phyloP scores from a whole-genome alignment of 2,888 invertebrate genomes.

The Orthosia cruda region DNA sequence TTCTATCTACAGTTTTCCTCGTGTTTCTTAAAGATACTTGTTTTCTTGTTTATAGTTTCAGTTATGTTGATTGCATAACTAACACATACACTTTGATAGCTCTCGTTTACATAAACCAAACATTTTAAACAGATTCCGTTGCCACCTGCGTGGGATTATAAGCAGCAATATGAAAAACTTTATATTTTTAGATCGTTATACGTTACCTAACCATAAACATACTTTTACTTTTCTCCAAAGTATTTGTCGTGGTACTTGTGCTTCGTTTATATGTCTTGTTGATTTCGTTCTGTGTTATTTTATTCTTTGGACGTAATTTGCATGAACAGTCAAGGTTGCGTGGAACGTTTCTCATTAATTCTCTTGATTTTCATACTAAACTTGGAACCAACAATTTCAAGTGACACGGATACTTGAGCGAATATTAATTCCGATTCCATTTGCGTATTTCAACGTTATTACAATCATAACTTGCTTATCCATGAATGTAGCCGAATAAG shows the following conservation, averaged over 20 bases:
- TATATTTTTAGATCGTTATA: slow-evolving; percentile 4
- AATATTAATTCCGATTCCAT: slow-evolving; percentile 29
- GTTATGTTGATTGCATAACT: slow-evolving; percentile 10
- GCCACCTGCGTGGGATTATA: slow-evolving; percentile 24
- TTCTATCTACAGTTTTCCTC: slow-evolving; percentile 4
- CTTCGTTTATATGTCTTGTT: slow-evolving; percentile 17
- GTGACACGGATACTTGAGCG: slow-evolving; percentile 26
- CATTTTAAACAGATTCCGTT: slow-evolving; percentile 6
- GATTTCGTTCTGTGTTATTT: slow-evolving; percentile 19
- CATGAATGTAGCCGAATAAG: slow-evolving; percentile 1
- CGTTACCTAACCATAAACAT: slow-evolving; percentile 24
- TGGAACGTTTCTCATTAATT: slow-evolving; percentile 41
- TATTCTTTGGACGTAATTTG: slow-evolving; percentile 44
- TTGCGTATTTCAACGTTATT: slow-evolving; percentile 26
- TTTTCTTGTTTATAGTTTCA: slow-evolving; percentile 6
- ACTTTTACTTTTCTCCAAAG: slow-evolving; percentile 29
- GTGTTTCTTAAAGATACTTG: neutral
- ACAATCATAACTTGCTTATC: neutral
- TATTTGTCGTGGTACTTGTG: slow-evolving; percentile 19
- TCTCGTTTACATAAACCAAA: slow-evolving; percentile 25
- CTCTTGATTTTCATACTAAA: slow-evolving; percentile 35
- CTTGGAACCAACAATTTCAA: slow-evolving; percentile 40
- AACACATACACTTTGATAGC: neutral
- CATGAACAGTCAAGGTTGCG: slow-evolving; percentile 52
- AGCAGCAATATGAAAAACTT: neutral